A percentile compares a stretch with the other conserved stretches of the same genome.
phyloP scores from a whole-genome alignment of 2,888 invertebrate genomes.

The Pecten maximus region DNA sequence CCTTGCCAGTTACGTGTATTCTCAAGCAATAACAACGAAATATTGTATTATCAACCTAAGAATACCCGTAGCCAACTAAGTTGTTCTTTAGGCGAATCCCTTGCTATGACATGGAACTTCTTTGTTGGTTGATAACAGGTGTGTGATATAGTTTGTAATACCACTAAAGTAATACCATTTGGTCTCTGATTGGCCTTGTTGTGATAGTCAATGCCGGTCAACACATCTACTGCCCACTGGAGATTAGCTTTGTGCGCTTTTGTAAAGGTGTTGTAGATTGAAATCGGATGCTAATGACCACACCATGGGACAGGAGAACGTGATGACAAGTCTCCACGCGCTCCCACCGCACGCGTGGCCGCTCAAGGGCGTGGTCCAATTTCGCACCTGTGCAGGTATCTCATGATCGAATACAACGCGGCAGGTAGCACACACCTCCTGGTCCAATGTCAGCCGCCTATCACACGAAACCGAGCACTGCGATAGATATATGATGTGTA shows the following conservation, averaged over 20 bases:
- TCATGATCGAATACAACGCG: background rate
- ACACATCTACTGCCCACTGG: background rate
- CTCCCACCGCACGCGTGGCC: background rate
- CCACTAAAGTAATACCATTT: background rate
- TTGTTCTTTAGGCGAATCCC: background rate
- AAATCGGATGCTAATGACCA: slow-evolving; percentile 11
- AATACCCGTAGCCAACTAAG: slow-evolving; percentile 96
- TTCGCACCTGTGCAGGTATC: slow-evolving; percentile 1
- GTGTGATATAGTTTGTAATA: background rate
- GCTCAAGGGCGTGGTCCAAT: background rate
- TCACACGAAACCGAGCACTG: background rate
- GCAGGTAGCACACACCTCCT: background rate
- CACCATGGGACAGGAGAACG: slow-evolving; percentile 13
- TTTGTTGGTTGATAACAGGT: background rate
- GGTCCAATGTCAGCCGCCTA: background rate
- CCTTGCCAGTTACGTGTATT: slow-evolving; percentile 97
- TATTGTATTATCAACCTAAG: slow-evolving; percentile 99
- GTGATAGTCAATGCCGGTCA: background rate
- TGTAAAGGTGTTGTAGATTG: slow-evolving; percentile 6
- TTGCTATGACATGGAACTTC: background rate
- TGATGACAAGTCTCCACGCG: background rate
- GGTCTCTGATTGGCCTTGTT: background rate
- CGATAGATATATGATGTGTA: background rate
- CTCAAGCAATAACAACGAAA: slow-evolving; percentile 99
- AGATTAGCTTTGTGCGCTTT: background rate